Evolutionary conservation across 2,888 invertebrate genomes (phyloP).

Genomic region (Drosophila ezoana): DNA sequence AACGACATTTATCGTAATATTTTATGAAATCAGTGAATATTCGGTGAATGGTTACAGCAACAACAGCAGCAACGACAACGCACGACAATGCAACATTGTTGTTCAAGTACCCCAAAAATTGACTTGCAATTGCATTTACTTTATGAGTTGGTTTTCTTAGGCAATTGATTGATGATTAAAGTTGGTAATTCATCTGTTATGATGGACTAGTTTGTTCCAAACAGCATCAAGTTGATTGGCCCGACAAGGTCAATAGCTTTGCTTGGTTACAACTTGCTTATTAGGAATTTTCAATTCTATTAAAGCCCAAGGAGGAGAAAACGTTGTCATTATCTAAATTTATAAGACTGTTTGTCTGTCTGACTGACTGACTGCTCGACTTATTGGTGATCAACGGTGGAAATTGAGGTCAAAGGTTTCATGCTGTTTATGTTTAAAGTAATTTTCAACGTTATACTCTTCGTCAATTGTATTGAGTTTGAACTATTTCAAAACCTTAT

Average conservation of each 20-base stretch:
- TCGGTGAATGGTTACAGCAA: conserved; percentile 40
- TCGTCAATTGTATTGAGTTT: no score
- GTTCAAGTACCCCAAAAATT: conserved; percentile 44
- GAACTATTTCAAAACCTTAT: no score
- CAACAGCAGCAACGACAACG: conserved; percentile 22
- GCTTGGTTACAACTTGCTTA: background rate
- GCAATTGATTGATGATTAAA: conserved; percentile 36
- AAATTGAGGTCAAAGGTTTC: no score
- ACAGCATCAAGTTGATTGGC: background rate
- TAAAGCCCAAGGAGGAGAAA: background rate
- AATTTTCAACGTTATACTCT: no score
- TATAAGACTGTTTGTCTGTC: no score
- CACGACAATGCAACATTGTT: conserved; percentile 53
- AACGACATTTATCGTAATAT: conserved; percentile 77
- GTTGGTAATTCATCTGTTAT: conserved; percentile 20
- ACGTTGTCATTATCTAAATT: background rate
- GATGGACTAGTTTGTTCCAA: conserved; percentile 20
- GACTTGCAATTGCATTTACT: conserved; percentile 53
- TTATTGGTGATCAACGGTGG: no score
- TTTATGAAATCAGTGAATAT: conserved; percentile 78
- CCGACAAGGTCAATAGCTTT: conserved; percentile 32
- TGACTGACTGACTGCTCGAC: no score
- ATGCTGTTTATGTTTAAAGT: no score
- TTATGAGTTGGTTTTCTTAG: conserved; percentile 19
- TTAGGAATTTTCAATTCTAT: background rate